Evolutionary conservation across 2,113 vertebrate species (phyloP), one percentile per base, ranked within the genome.

Genomic region (Serilophus lunatus): DNA sequence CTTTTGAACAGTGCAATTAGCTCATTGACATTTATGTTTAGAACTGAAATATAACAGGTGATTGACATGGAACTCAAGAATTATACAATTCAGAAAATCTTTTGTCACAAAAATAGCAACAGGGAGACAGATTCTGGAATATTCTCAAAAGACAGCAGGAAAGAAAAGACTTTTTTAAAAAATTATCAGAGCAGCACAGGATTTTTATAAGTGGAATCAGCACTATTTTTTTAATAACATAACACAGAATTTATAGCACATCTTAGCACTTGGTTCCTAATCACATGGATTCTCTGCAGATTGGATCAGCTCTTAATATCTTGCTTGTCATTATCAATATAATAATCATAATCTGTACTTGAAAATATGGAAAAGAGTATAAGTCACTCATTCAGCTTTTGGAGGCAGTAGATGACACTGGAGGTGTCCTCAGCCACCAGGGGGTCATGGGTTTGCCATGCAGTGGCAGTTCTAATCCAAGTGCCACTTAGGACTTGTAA

Each of bases 21-120:
- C 26, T 69, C 63, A 95, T 93, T 94, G 92, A 78, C 82, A 87
- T 95, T 95, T 94, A 82, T 28, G 45, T 89, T 94, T 86, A 79
- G 70, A 72, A 69, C 57, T 88, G 33, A 88, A 85, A 74, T 86
- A n/a, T 19, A 91, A 49, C 31, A 74, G 26, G 6, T 94, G 82
- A 81, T 86, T 92, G 83, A 90, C 93, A 92, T 66, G 42, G 56
- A 82, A 86, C 44, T 95, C 59, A 82, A 93, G 66, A 81, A 91
- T 64, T 83, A 51, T n/a, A 70, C 11, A 81, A 70, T 80, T 83
- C 29, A 75, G 71, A 92, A 93, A 82, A 15, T 44, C 74, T 77
- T 91, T 63, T 86, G 68, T 93, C 57, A 90, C 35, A 78, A 65
- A 95, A 94, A 93, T 86, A 92, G 70, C n/a, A 77, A 19, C 33